Evolutionary conservation across 2,797 vertebrate genomes (phyloP).

Genomic region (Nannoperca obscura): DNA sequence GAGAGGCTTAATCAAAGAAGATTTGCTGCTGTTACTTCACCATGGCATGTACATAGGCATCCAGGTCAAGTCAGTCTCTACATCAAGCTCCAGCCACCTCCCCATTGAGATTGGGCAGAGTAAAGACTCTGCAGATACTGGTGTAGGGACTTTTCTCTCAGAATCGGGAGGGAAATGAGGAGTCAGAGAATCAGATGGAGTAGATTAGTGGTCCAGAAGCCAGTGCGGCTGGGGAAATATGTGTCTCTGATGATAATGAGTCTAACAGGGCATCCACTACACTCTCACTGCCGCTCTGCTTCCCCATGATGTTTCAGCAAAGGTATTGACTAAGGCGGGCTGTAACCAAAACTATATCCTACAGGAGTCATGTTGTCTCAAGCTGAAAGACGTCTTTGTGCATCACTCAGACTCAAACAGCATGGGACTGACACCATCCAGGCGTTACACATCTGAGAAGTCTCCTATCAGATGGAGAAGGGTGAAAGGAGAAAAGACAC

Average conservation of each 20-base stretch:
- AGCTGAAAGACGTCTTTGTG: constrained; percentile 67
- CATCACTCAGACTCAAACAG: constrained; percentile 45
- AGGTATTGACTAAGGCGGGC: constrained; percentile 67
- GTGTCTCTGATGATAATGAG: constrained; percentile 83
- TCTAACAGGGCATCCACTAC: constrained; percentile 81
- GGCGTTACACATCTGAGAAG: constrained; percentile 55
- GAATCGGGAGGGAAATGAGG: constrained; percentile 77
- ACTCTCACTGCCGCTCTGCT: constrained; percentile 56
- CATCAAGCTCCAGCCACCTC: constrained; percentile 57
- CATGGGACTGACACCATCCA: constrained; percentile 59
- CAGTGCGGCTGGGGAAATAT: constrained; percentile 75
- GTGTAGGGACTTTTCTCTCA: constrained; percentile 76
- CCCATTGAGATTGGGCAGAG: constrained; percentile 61
- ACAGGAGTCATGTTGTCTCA: constrained; percentile 71
- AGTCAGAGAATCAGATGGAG: constrained; percentile 81
- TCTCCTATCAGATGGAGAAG: constrained; percentile 59
- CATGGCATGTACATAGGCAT: constrained; percentile 54
- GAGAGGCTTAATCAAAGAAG: constrained; percentile 80
- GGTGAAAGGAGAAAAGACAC: constrained; percentile 41
- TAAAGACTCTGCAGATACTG: constrained; percentile 77
- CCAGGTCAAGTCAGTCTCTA: constrained; percentile 65
- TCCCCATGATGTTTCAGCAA: constrained; percentile 71
- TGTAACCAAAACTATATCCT: constrained; percentile 74
- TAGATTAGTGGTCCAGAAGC: constrained; percentile 79
- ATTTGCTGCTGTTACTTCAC: constrained; percentile 76